Conservation (phyloP, 2,888 invertebrate species). For the Scotopteryx bipunctaria region DNA sequence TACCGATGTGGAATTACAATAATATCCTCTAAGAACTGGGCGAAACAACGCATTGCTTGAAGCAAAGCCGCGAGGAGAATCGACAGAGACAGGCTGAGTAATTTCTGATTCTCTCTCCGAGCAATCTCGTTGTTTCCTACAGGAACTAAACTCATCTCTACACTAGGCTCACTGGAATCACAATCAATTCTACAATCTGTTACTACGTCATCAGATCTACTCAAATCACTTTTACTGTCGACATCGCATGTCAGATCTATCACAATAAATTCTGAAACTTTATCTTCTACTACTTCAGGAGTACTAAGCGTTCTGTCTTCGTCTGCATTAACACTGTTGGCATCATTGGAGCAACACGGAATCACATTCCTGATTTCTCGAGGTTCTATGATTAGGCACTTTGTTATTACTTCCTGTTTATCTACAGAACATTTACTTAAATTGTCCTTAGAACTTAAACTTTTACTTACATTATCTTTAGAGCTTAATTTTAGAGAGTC, state of each 20-base stretch:
- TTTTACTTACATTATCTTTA: constrained; percentile 33
- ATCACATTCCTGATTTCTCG: constrained; percentile 73
- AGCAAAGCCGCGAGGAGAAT: constrained; percentile 84
- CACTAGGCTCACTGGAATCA: constrained; percentile 25
- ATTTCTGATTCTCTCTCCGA: constrained; percentile 73
- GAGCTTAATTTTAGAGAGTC: constrained; percentile 57
- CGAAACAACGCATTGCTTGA: constrained; percentile 85
- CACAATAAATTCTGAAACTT: constrained; percentile 67
- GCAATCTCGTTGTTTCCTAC: constrained; percentile 72
- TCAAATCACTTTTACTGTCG: constrained; percentile 51
- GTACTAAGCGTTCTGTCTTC: constrained; percentile 43
- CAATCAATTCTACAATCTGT: constrained; percentile 59
- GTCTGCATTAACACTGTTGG: constrained; percentile 50
- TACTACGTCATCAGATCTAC: constrained; percentile 49
- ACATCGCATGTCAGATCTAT: constrained; percentile 76
- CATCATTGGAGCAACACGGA: constrained; percentile 74
- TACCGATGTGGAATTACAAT: constrained; percentile 78
- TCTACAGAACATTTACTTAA: constrained; percentile 40
- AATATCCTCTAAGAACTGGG: constrained; percentile 84
- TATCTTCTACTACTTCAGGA: constrained; percentile 35
- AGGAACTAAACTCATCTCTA: constrained; percentile 72
- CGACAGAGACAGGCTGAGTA: constrained; percentile 84
- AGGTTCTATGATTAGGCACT: constrained; percentile 76
- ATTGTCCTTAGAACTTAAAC: constrained; percentile 47
- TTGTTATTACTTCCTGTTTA: constrained; percentile 61